A percentile compares a stretch with the other conserved stretches of the same genome.
phyloP scores from a whole-genome alignment of 2,113 vertebrate species.

The Strix aluco region DNA sequence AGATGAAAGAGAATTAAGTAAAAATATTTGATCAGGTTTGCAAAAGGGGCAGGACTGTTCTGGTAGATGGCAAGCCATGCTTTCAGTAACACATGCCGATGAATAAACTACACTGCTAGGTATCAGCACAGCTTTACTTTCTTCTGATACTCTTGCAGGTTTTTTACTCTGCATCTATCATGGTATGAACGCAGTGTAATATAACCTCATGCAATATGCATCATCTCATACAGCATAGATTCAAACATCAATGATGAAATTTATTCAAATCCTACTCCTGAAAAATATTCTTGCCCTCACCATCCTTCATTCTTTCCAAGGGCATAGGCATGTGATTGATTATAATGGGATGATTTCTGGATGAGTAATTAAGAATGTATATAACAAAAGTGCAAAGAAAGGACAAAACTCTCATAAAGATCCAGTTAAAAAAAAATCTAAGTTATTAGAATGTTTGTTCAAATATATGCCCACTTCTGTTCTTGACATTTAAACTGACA shows the following conservation, averaged over 20 bases:
- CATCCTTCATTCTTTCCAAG: neutral
- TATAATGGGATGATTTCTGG: neutral
- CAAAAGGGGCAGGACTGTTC: neutral
- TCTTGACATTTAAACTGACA: neutral
- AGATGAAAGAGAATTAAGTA: neutral
- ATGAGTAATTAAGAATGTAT: neutral
- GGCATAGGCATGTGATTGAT: neutral
- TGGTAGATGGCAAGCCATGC: neutral
- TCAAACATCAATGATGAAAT: neutral
- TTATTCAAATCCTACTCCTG: neutral
- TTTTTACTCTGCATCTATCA: neutral
- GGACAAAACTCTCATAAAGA: neutral
- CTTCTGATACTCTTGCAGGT: neutral
- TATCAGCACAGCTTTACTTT: neutral
- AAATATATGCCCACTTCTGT: neutral
- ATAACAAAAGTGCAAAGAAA: neutral
- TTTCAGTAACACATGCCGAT: rapidly evolving
- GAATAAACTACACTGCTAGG: neutral
- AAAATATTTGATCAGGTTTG: neutral
- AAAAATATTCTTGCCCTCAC: neutral
- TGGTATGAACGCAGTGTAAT: neutral
- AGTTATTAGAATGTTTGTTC: neutral
- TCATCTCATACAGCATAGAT: neutral
- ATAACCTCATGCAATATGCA: neutral
- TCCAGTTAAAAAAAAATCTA: rapidly evolving